Percentiles rank a stretch among this genome's conserved stretches.
Conservation (phyloP, 2,888 invertebrate genomes). For the Rhingia rostrata region DNA sequence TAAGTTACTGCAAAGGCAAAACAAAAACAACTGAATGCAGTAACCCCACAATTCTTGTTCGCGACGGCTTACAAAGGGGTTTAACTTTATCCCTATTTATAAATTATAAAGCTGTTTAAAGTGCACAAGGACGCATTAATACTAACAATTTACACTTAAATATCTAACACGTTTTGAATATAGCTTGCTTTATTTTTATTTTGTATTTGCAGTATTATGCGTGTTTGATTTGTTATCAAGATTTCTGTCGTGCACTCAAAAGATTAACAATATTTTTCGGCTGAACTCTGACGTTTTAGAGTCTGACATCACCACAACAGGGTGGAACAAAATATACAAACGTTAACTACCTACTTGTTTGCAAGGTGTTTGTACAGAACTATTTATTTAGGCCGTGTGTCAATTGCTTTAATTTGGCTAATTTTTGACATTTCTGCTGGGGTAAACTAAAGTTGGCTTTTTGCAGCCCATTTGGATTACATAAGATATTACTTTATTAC, state of each 20-base stretch:
- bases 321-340: background rate
- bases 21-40: slow-evolving; percentile 44
- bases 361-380: background rate
- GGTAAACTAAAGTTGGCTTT: too few species aligned
- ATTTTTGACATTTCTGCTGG: too few species aligned
- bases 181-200: too few species aligned
- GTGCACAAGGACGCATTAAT: too few species aligned
- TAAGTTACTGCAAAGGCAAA: slow-evolving; percentile 58
- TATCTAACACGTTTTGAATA: too few species aligned
- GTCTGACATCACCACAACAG: background rate
- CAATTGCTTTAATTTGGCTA: too few species aligned
- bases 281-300: background rate
- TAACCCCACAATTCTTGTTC: slow-evolving; percentile 23
- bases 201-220: background rate
- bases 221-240: background rate
- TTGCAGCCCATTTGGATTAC: too few species aligned
- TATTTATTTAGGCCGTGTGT: too few species aligned
- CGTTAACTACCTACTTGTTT: background rate
- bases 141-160: too few species aligned
- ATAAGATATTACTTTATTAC: too few species aligned
- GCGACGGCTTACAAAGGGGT: slow-evolving; percentile 10
- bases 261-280: background rate
- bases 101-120: background rate
- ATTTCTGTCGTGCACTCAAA: background rate
- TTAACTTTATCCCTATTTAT: background rate